Percentiles rank a stretch among this genome's conserved stretches.
Conservation (phyloP, 2,113 vertebrate species). For the Poecile atricapillus region DNA sequence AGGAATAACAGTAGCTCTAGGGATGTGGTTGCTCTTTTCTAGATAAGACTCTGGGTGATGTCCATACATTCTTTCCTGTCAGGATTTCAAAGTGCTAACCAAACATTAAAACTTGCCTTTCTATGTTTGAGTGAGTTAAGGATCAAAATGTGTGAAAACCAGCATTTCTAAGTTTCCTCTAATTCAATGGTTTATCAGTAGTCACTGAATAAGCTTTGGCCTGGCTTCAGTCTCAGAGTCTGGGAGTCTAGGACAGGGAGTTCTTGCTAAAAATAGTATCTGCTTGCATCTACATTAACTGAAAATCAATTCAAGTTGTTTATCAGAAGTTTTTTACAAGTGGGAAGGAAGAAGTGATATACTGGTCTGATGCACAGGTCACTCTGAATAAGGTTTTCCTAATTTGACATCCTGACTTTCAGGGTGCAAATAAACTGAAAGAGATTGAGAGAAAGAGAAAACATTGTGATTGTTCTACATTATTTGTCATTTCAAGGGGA, state of each 20-base stretch:
- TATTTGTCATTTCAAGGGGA: background rate
- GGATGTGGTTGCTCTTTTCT: background rate
- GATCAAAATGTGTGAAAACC: background rate
- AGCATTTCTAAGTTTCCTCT: background rate
- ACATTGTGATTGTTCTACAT: background rate
- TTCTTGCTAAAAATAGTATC: slow-evolving; percentile 26
- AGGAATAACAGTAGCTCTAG: background rate
- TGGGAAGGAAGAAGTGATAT: background rate
- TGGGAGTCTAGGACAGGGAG: background rate
- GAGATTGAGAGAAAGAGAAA: background rate
- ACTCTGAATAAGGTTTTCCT: background rate
- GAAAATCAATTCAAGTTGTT: slow-evolving; percentile 38
- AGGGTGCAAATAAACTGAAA: background rate
- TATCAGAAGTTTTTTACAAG: background rate
- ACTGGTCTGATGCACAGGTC: background rate
- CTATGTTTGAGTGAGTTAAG: background rate
- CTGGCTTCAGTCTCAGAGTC: background rate
- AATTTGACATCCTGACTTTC: background rate
- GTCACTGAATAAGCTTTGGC: background rate
- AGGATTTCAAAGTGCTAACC: background rate
- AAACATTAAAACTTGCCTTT: background rate
- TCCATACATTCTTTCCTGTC: background rate
- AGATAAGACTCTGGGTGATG: background rate
- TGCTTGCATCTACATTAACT: background rate
- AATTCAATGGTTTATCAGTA: background rate